phyloP scores from a whole-genome alignment of 2,797 vertebrate genomes.

The Chiloscyllium punctatum region DNA sequence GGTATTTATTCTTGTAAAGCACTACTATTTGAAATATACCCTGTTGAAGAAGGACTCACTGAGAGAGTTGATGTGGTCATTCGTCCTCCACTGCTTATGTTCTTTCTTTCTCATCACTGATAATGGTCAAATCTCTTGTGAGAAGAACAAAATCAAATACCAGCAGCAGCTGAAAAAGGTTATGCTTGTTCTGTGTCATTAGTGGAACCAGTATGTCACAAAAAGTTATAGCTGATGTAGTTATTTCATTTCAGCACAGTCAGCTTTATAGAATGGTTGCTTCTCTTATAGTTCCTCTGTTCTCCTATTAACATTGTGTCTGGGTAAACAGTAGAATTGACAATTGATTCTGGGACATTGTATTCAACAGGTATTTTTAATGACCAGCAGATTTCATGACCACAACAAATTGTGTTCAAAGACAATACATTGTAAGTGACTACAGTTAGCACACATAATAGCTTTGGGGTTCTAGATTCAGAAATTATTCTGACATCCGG shows the following conservation, averaged over 20 bases:
- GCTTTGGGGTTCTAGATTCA: background rate
- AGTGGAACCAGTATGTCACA: background rate
- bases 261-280: background rate
- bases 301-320: background rate
- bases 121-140: background rate
- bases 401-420: background rate
- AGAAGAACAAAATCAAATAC: background rate
- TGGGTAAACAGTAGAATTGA: background rate
- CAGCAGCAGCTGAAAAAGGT: background rate
- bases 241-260: background rate
- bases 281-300: background rate
- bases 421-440: background rate
- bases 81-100: background rate
- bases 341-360: background rate
- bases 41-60: background rate
- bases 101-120: background rate
- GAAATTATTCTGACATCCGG: background rate
- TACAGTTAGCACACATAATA: background rate
- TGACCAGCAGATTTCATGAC: background rate
- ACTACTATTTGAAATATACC: background rate
- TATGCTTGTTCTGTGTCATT: background rate
- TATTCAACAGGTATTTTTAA: background rate
- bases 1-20: background rate
- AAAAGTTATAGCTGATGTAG: background rate
- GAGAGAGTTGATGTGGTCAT: conserved; percentile 1